A percentile compares a stretch with the other conserved stretches of the same genome.
These are phyloP conservation scores for Phoeniculus purpureus DNA, from an alignment of 2,797 vertebrate genomes.

Conservation along the genomic window DNA sequence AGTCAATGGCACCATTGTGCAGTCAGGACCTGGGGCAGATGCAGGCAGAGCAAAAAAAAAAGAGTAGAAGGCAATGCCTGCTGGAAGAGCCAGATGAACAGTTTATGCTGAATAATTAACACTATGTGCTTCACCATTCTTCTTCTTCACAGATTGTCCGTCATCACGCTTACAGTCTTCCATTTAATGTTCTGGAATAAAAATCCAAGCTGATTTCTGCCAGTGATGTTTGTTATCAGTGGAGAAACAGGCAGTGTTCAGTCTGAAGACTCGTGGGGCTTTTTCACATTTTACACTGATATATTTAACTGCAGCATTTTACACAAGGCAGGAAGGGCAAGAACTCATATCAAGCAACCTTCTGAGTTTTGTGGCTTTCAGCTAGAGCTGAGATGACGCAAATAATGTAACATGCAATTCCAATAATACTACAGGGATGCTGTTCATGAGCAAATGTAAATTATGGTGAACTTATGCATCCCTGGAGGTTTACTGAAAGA, in stretches of 20 bases:
- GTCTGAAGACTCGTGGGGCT: not conserved
- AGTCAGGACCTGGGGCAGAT: not conserved
- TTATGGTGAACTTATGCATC: conserved; percentile 4
- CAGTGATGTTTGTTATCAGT: not conserved
- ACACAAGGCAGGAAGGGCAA: not conserved
- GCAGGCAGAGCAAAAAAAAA: not conserved
- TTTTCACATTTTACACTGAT: not conserved
- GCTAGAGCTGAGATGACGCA: conserved; percentile 26
- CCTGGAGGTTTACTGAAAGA: conserved; percentile 18
- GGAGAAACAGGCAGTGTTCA: not conserved
- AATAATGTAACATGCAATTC: conserved; percentile 42
- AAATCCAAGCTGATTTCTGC: not conserved
- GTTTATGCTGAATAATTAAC: conserved; percentile 34
- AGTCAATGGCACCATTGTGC: not conserved
- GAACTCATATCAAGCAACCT: not conserved
- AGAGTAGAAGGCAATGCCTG: not conserved
- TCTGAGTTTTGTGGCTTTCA: conserved; percentile 23
- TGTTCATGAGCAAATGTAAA: conserved; percentile 29
- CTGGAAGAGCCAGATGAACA: not conserved
- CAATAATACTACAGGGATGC: conserved; percentile 28
- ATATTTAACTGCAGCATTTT: not conserved
- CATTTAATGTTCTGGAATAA: not conserved
- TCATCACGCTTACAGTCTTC: not conserved
- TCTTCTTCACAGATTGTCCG: not conserved
- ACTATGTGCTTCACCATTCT: not conserved